Base-by-base conservation (phyloP, 2,888 invertebrate genomes). In the Pollenia griseotomentosa region DNA sequence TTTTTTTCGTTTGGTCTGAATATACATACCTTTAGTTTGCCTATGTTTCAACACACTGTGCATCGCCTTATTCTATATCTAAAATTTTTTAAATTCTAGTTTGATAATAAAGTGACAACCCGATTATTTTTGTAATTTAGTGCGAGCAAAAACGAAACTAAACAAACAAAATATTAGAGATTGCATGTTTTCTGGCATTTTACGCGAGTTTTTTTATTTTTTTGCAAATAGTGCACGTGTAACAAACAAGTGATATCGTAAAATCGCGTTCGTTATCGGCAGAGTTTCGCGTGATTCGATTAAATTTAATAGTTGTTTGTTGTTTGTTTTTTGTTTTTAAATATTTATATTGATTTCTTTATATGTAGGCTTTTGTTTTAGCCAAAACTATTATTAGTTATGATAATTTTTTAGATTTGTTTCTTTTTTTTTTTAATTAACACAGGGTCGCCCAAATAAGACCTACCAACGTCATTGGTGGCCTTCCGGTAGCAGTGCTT, bases 261-360 rank as follows among this genome's bases (percentile, higher is more conserved):
- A 46, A 70, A 70, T 63, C 80, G 80, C 61, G 80, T 80, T 75
- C 85, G 11, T 71, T 75, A 71, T 85, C 80, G 74, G 63, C 74
- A 59, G 80, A 85, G 59, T 61, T 23, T 80, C 63, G 85, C 80
- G 85, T 85, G 80, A 75, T 85, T 73, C 19, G 10, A 42, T 14
- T 59, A 59, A 8, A 48, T 70, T 51, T 51, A 42, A 40, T 7
- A 59, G 12, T 59, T 42, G 42, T 51, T 63, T 77, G 11, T 79
- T n/a, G n/a, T n/a, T n/a, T n/a, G n/a, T n/a, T n/a, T 33, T 11
- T 40, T 46, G 23, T 55, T 53, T 48, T 4, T 44, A 12, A 19
- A 23, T 12, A 19, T 16, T 55, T 55, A 42, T 33, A 23, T 77
- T n/a, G 48, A 12, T 33, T 23, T 48, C 14, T 7, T 55, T 7